Evolutionary conservation across 2,113 vertebrate species (phyloP).

Genomic region (Motacilla tschutschensis): DNA sequence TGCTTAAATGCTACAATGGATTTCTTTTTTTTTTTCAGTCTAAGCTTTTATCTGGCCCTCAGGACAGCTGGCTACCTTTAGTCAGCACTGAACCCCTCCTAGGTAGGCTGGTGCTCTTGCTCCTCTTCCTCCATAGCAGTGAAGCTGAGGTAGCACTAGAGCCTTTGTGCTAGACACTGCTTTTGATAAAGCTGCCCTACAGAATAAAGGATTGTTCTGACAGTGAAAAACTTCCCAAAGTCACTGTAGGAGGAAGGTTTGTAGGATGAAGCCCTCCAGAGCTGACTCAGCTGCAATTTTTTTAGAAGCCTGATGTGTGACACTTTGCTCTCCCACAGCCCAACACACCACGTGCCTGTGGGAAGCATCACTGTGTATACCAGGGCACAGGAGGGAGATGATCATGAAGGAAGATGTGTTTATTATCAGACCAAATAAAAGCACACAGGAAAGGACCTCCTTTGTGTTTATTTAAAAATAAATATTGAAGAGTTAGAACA

Average conservation of each 20-base stretch:
- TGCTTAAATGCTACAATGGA: neutral
- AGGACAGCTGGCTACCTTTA: neutral
- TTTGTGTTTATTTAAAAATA: neutral
- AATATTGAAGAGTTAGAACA: neutral
- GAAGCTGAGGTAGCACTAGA: neutral
- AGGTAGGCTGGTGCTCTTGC: neutral
- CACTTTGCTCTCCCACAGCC: neutral
- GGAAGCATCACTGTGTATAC: neutral
- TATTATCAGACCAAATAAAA: neutral
- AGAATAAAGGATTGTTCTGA: neutral
- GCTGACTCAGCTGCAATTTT: neutral
- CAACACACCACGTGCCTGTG: fast-evolving
- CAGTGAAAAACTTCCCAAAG: neutral
- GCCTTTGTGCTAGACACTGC: neutral
- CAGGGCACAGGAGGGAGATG: neutral
- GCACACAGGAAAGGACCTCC: neutral
- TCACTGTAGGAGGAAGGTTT: neutral
- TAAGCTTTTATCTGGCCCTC: neutral
- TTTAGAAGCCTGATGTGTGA: neutral
- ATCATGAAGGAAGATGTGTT: neutral
- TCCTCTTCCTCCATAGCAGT: neutral
- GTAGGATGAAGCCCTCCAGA: neutral
- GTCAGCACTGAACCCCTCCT: neutral
- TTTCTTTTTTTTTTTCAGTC: neutral
- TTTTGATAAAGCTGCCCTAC: neutral